Conservation (phyloP, 2,113 vertebrate species). For the Neomonachus schauinslandi region DNA sequence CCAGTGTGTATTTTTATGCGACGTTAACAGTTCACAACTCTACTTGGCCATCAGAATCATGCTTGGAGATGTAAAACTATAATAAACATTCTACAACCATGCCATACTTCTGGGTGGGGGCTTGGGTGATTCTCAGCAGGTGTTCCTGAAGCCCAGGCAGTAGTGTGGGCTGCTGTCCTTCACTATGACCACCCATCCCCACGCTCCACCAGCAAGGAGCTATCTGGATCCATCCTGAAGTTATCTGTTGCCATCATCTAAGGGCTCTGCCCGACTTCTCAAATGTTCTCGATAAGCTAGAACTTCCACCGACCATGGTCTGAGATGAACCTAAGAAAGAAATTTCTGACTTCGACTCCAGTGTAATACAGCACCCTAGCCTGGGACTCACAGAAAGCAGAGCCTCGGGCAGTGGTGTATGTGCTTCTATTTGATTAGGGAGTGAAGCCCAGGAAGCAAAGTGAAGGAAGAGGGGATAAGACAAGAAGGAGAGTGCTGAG, state of each 20-base stretch:
- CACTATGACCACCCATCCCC: no score
- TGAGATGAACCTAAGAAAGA: background rate
- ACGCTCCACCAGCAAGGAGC: background rate
- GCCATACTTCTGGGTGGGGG: background rate
- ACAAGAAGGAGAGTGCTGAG: background rate
- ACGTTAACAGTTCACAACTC: background rate
- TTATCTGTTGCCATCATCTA: background rate
- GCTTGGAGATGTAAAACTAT: background rate
- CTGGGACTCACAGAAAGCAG: background rate
- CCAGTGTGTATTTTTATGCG: background rate
- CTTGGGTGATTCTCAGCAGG: background rate
- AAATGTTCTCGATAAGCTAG: background rate
- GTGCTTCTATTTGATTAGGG: background rate
- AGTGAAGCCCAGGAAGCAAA: background rate
- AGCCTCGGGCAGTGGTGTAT: background rate
- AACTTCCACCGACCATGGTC: background rate
- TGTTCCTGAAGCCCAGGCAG: background rate
- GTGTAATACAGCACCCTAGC: background rate
- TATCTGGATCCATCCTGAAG: background rate
- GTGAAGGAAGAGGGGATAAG: background rate
- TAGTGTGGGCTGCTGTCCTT: background rate
- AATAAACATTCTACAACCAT: background rate
- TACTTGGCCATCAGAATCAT: background rate
- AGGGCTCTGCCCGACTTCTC: background rate
- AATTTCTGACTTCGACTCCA: background rate